phyloP scores from a whole-genome alignment of 1,140 invertebrate genomes.

The Venustaconcha ellipsiformis region DNA sequence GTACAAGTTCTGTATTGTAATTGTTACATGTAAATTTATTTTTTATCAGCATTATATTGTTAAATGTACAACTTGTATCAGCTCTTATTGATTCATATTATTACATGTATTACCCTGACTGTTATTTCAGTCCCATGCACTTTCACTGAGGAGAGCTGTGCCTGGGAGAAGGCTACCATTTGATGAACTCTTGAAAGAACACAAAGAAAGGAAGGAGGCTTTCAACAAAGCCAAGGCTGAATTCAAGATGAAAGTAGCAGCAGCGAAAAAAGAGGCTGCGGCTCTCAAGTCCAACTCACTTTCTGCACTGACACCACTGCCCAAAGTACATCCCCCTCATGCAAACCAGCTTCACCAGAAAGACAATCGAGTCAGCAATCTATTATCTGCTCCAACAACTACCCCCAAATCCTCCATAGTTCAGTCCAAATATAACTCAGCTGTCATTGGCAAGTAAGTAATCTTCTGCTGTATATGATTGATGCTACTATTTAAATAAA shows the following conservation, averaged over 20 bases:
- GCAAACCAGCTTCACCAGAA: not conserved
- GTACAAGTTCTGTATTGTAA: too few species aligned
- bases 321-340: constrained; percentile 10
- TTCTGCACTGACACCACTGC: constrained; percentile 5
- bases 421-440: too few species aligned
- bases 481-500: too few species aligned
- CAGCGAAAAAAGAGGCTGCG: constrained; percentile 15
- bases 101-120: not conserved
- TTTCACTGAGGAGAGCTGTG: constrained; percentile 81
- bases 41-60: too few species aligned
- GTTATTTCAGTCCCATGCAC: constrained; percentile 76
- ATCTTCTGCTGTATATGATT: too few species aligned
- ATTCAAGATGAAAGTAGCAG: constrained; percentile 40
- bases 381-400: too few species aligned
- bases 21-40: too few species aligned
- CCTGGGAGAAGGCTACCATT: constrained; percentile 81
- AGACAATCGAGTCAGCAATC: too few species aligned
- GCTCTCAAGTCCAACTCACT: constrained; percentile 16
- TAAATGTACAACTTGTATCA: too few species aligned
- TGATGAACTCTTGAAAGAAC: constrained; percentile 83
- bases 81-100: too few species aligned
- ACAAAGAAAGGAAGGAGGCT: constrained; percentile 74
- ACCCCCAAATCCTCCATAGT: too few species aligned
- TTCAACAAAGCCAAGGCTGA: constrained; percentile 58
- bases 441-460: too few species aligned